Percentiles rank a stretch among this genome's conserved stretches.
phyloP scores from a whole-genome alignment of 1,140 invertebrate species.

The Potamilus streckersoni region DNA sequence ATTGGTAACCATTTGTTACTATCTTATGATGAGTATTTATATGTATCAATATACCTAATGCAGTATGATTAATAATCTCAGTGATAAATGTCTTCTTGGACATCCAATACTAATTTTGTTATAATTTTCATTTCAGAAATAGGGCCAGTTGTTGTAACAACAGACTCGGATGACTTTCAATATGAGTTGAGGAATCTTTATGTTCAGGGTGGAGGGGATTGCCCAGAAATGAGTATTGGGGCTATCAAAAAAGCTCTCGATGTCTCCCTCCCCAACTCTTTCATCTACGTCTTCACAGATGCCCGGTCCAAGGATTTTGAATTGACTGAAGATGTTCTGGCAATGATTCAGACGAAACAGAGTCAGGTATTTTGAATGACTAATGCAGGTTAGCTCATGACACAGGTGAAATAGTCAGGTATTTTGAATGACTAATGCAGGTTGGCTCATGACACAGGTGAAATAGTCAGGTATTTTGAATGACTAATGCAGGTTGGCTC shows the following conservation, averaged over 20 bases:
- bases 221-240: conserved; percentile 78
- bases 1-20: no score
- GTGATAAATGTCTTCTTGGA: neutral
- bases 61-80: no score
- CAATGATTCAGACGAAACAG: conserved; percentile 78
- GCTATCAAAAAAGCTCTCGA: conserved; percentile 77
- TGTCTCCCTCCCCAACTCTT: conserved; percentile 76
- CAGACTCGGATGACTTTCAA: conserved; percentile 73
- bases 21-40: no score
- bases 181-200: conserved; percentile 72
- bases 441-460: conserved; percentile 76
- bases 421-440: conserved; percentile 71
- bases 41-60: no score
- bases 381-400: conserved; percentile 74
- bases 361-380: conserved; percentile 75
- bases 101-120: neutral
- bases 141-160: conserved; percentile 75
- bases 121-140: conserved; percentile 69
- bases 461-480: conserved; percentile 76
- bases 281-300: conserved; percentile 83
- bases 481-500: conserved; percentile 75
- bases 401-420: conserved; percentile 81
- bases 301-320: conserved; percentile 78
- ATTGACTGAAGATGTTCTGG: conserved; percentile 75
- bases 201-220: conserved; percentile 81